Percentiles rank a stretch among this genome's conserved stretches.
Conservation (phyloP, 2,113 vertebrate species). For the Gila orcuttii region DNA sequence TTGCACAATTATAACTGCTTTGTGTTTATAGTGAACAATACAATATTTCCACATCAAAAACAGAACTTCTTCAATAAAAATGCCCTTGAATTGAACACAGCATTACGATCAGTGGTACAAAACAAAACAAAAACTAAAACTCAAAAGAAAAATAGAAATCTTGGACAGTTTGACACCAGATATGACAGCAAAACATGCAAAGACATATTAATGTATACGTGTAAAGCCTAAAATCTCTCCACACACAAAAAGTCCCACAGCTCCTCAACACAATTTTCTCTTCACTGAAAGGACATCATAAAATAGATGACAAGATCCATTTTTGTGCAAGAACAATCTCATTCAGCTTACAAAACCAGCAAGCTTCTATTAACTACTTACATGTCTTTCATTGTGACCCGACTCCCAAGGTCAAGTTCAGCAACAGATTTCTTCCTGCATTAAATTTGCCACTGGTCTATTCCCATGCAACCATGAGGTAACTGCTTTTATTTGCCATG, state of each 20-base stretch:
- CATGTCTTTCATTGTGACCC: neutral
- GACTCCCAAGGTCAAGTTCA: neutral
- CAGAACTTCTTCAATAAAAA: too few species aligned
- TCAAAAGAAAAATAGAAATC: neutral
- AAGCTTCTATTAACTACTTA: neutral
- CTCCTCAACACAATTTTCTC: neutral
- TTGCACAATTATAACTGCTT: too few species aligned
- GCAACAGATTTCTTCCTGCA: neutral
- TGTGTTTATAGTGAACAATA: too few species aligned
- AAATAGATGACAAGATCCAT: too few species aligned
- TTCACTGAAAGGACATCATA: neutral
- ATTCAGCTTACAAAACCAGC: neutral
- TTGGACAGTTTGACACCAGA: neutral
- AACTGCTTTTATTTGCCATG: slow-evolving; percentile 1
- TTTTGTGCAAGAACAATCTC: neutral
- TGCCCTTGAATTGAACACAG: neutral
- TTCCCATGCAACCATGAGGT: slow-evolving; percentile 19
- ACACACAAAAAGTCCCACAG: neutral
- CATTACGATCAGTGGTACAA: neutral
- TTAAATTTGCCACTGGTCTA: neutral
- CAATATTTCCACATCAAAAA: too few species aligned
- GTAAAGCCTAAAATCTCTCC: neutral
- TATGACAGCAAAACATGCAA: neutral
- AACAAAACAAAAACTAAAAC: neutral
- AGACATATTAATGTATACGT: neutral